Evolutionary conservation across 1,140 invertebrate genomes (phyloP).

Genomic region (Anadara kagoshimensis): DNA sequence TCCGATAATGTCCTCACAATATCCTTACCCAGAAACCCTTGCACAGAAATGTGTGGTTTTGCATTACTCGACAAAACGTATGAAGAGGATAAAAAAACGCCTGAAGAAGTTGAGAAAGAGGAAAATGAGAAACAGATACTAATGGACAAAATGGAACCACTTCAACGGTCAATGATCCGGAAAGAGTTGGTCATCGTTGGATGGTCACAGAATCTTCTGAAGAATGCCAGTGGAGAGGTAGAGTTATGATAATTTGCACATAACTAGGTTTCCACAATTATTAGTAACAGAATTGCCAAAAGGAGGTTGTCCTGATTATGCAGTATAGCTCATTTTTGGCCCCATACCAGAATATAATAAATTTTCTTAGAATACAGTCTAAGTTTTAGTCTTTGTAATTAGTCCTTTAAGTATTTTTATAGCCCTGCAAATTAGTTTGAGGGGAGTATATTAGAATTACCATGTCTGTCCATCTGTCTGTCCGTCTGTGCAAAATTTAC

Average conservation of each 20-base stretch:
- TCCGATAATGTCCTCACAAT: neutral
- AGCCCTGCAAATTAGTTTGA: too few relatives aligned
- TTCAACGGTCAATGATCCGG: conserved; percentile 28
- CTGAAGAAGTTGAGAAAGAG: conserved; percentile 25
- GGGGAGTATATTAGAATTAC: too few relatives aligned
- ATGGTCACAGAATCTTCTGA: conserved; percentile 58
- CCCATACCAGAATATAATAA: too few relatives aligned
- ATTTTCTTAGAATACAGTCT: too few relatives aligned
- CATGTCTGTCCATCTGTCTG: too few relatives aligned
- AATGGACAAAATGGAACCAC: conserved; percentile 41
- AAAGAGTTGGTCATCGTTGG: conserved; percentile 56
- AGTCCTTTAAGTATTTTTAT: too few relatives aligned
- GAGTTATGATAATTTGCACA: neutral
- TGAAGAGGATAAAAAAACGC: conserved; percentile 35
- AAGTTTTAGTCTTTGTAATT: too few relatives aligned
- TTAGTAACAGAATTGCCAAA: too few relatives aligned
- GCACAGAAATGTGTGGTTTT: conserved; percentile 44
- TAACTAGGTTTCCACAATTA: too few relatives aligned
- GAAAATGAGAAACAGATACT: conserved; percentile 40
- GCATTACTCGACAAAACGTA: conserved; percentile 50
- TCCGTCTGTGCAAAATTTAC: too few relatives aligned
- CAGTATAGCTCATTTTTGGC: too few relatives aligned
- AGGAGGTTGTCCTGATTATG: too few relatives aligned
- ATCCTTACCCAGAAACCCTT: neutral
- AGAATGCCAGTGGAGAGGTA: conserved; percentile 60